These are phyloP conservation scores for Trypoxylus dichotomus DNA, from an alignment of 1,140 invertebrate genomes.

Conservation along the genomic window DNA sequence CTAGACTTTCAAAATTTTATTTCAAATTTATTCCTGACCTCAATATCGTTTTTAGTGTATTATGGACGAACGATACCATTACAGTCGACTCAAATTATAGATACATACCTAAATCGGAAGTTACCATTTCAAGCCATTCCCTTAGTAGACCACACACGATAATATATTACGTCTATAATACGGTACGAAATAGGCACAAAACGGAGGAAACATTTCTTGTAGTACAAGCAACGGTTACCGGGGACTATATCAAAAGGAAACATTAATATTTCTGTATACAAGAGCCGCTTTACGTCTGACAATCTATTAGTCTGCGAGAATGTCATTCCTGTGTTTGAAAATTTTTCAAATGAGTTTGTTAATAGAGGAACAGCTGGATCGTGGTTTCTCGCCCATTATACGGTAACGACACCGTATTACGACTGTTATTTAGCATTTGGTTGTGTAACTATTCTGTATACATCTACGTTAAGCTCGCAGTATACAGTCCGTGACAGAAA, in stretches of 20 bases:
- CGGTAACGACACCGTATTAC: background rate
- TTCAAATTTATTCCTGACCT: no score
- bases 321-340: background rate
- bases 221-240: background rate
- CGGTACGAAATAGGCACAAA: no score
- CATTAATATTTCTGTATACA: background rate
- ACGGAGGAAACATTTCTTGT: background rate
- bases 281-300: background rate
- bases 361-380: conserved; percentile 10
- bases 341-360: background rate
- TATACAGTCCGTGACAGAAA: no score
- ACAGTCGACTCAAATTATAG: no score
- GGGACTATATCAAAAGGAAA: background rate
- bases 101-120: no score
- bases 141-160: no score
- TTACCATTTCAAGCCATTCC: no score
- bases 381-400: background rate
- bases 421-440: background rate
- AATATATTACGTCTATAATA: no score
- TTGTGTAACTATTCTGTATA: conserved; percentile 13
- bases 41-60: no score
- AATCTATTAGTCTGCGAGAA: background rate
- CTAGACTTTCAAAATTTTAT: no score
- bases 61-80: no score
- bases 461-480: no score